These are phyloP conservation scores for Zeugodacus cucurbitae DNA, from an alignment of 1,140 invertebrate species.

Conservation along the genomic window DNA sequence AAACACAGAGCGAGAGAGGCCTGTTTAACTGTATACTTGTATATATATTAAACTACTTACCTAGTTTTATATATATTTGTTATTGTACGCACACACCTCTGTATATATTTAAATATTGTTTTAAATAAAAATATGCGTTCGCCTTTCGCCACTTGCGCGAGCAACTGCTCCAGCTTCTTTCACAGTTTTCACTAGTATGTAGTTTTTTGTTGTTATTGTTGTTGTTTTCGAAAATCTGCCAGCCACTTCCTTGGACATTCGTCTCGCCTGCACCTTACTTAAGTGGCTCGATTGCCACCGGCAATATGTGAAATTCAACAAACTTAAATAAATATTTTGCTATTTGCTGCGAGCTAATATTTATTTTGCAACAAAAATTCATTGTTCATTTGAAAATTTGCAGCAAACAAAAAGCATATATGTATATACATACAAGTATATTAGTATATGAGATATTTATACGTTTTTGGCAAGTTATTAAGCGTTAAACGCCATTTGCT, in stretches of 20 bases:
- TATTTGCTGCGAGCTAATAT: neutral
- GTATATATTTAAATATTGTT: neutral
- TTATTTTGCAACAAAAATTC: neutral
- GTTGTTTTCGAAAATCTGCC: neutral
- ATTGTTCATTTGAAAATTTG: neutral
- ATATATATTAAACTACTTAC: neutral
- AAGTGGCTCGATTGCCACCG: neutral
- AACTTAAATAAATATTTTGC: neutral
- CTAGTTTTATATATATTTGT: neutral
- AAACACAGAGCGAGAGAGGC: neutral
- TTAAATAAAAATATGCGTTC: neutral
- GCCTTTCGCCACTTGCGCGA: neutral
- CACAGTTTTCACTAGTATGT: neutral
- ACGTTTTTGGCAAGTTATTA: no score
- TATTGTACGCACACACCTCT: neutral
- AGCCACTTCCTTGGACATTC: neutral
- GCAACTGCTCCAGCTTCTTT: neutral
- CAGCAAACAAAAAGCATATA: no score
- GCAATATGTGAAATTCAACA: neutral
- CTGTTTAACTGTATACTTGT: neutral
- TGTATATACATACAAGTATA: no score
- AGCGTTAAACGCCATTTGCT: no score
- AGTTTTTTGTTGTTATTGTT: neutral
- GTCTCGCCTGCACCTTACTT: neutral
- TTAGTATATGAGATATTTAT: no score